Conservation (phyloP, 2,888 invertebrate species). For the Lomographa bimaculata region DNA sequence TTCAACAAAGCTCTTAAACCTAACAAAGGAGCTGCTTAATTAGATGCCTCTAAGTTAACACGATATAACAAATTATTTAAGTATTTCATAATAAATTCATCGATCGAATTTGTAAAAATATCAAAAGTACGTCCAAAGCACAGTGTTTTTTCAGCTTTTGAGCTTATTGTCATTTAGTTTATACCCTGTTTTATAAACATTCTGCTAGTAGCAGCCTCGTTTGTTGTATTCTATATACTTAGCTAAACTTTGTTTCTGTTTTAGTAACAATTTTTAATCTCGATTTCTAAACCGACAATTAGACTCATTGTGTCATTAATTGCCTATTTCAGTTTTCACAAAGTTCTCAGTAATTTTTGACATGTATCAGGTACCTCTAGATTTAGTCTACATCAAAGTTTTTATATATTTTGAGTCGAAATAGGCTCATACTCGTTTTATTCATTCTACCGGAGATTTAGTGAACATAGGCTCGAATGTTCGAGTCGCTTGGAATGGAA, state of each 20-base stretch:
- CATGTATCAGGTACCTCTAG: slow-evolving; percentile 9
- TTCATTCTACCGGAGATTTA: no score
- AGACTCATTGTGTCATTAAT: no score
- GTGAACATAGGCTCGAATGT: no score
- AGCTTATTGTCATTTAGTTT: slow-evolving; percentile 62
- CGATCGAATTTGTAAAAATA: slow-evolving; percentile 37
- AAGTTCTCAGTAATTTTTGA: no score
- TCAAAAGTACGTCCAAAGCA: slow-evolving; percentile 52
- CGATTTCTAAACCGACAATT: no score
- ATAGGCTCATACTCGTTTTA: no score
- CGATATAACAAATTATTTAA: slow-evolving; percentile 20
- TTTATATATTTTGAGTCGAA: no score
- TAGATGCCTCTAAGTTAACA: slow-evolving; percentile 23
- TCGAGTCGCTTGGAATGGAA: no score
- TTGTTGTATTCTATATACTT: background rate
- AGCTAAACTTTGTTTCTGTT: background rate
- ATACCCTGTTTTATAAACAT: slow-evolving; percentile 63
- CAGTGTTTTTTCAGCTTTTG: slow-evolving; percentile 44
- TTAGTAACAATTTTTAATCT: background rate
- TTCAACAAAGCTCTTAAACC: slow-evolving; percentile 41
- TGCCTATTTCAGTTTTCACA: background rate
- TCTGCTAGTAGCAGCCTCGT: slow-evolving; percentile 15
- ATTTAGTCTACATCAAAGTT: slow-evolving; percentile 4
- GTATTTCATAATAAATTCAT: slow-evolving; percentile 37
- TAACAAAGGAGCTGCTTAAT: slow-evolving; percentile 45